Conservation (phyloP, 2,888 invertebrate species). For the Thelaira solivaga region DNA sequence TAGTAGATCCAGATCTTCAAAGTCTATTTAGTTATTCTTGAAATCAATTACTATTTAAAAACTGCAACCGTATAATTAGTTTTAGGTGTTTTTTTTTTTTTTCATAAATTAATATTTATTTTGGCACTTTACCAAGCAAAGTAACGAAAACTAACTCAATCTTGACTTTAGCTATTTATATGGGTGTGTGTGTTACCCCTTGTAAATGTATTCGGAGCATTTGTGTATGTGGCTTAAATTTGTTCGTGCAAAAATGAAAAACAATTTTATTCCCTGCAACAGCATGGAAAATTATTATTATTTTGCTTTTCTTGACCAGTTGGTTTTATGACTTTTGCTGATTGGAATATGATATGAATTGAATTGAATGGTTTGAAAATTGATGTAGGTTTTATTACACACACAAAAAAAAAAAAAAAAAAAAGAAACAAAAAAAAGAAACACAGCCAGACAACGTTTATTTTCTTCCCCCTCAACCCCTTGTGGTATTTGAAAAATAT, state of each 20-base stretch:
- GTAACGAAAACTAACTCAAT: slow-evolving; percentile 26
- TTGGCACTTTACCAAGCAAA: slow-evolving; percentile 61
- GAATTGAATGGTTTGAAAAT: slow-evolving; percentile 61
- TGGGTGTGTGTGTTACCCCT: background rate
- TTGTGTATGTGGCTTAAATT: background rate
- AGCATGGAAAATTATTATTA: slow-evolving; percentile 57
- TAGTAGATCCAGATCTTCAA: background rate
- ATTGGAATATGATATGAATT: slow-evolving; percentile 76
- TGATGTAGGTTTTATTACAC: slow-evolving; percentile 56
- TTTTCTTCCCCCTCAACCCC: background rate
- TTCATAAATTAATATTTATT: slow-evolving; percentile 54
- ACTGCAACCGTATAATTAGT: background rate
- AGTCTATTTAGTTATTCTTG: background rate
- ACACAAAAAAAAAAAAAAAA: too few relatives aligned
- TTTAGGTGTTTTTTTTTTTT: slow-evolving; percentile 17
- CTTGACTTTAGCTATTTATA: slow-evolving; percentile 22
- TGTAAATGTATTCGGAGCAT: background rate
- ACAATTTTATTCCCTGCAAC: slow-evolving; percentile 22
- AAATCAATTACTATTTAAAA: background rate
- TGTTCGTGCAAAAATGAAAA: background rate
- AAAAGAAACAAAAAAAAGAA: background rate
- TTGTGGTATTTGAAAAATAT: slow-evolving; percentile 10
- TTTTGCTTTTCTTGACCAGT: slow-evolving; percentile 68
- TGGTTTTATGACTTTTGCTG: slow-evolving; percentile 75
- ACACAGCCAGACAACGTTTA: background rate